These are phyloP conservation scores for Lysiphlebus fabarum DNA, from an alignment of 1,140 invertebrate genomes.

Conservation along the genomic window DNA sequence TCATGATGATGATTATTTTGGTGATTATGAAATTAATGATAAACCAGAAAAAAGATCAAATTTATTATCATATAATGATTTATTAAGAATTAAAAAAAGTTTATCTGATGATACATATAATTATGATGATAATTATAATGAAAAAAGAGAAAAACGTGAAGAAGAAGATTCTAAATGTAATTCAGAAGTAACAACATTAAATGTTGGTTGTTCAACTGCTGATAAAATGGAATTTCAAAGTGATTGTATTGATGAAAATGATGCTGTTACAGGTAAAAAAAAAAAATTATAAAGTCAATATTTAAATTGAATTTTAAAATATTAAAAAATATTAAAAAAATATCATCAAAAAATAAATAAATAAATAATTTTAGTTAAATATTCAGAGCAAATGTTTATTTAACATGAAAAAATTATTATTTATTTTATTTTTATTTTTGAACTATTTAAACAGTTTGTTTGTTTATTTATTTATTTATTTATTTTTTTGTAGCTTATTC, in stretches of 20 bases:
- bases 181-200: constrained; percentile 59
- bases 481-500: constrained; percentile 69
- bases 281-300: no score
- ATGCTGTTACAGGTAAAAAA: constrained; percentile 51
- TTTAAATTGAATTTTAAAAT: no score
- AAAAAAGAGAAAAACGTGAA: constrained; percentile 39
- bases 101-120: constrained; percentile 39
- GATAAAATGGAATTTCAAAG: constrained; percentile 72
- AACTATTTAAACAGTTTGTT: no score
- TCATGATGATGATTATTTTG: constrained; percentile 44
- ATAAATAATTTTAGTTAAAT: no score
- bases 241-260: constrained; percentile 60
- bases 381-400: no score
- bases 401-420: no score
- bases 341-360: no score
- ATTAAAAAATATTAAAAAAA: no score
- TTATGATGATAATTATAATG: constrained; percentile 45
- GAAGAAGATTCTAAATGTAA: constrained; percentile 45
- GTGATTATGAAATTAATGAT: constrained; percentile 39
- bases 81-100: constrained; percentile 37
- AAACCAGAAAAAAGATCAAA: constrained; percentile 36
- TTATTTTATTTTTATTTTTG: no score
- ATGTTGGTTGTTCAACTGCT: constrained; percentile 65
- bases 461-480: not conserved
- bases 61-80: constrained; percentile 36